Conservation (phyloP, 1,140 invertebrate genomes). For the Drosophila navojoa region DNA sequence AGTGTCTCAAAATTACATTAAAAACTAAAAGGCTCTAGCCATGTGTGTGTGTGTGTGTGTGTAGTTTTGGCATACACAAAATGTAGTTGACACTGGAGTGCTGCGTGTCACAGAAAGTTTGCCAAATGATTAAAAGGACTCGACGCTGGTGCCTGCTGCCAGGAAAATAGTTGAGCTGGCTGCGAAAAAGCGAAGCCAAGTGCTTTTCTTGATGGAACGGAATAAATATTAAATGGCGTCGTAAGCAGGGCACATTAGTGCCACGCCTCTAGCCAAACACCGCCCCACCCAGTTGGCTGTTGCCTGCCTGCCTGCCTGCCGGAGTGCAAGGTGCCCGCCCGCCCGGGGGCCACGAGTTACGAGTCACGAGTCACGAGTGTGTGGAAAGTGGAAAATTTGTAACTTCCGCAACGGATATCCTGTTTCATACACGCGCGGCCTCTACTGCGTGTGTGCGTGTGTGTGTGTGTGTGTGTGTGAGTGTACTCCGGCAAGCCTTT, state of each 20-base stretch:
- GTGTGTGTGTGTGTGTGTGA: background rate
- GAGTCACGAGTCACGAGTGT: conserved; percentile 40
- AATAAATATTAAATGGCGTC: conserved; percentile 82
- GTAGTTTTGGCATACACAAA: conserved; percentile 75
- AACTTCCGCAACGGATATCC: conserved; percentile 81
- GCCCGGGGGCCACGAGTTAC: no score
- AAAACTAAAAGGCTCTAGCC: conserved; percentile 66
- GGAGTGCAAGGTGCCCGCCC: conserved; percentile 47
- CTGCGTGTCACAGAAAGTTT: conserved; percentile 79
- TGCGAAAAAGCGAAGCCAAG: conserved; percentile 47
- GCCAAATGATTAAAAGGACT: conserved; percentile 81
- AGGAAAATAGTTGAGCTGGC: conserved; percentile 54
- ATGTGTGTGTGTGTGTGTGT: conserved; percentile 27
- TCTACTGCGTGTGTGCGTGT: background rate
- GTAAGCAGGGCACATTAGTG: conserved; percentile 79
- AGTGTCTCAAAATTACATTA: conserved; percentile 73
- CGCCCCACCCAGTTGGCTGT: no score
- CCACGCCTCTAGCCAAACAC: conserved; percentile 32
- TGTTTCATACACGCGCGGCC: conserved; percentile 70
- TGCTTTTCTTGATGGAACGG: conserved; percentile 66
- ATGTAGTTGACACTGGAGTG: conserved; percentile 63
- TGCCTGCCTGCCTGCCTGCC: no score
- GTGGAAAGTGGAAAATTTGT: conserved; percentile 82
- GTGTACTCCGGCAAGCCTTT: conserved; percentile 15
- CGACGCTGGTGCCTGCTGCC: conserved; percentile 26